Evolutionary conservation across 2,797 vertebrate species (phyloP), one percentile per base, ranked within the genome.

Genomic region (Percopsis omiscomaycus): DNA sequence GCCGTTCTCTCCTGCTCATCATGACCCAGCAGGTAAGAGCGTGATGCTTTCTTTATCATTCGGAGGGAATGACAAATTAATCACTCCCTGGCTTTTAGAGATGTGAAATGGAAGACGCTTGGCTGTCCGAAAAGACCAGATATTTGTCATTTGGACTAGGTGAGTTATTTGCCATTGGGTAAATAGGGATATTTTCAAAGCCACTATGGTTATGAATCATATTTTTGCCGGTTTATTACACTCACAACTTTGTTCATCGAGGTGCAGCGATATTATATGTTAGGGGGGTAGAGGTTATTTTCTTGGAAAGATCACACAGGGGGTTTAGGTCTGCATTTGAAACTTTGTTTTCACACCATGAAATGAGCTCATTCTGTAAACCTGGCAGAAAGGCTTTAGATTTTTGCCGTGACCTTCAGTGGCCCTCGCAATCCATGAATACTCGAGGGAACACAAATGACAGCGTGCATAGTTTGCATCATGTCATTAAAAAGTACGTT

Each of bases 1-100:
- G 86, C 47, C 68, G 66, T 68, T 71, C 82, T 66, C 85, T 96
- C 61, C 91, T 98, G 84, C 82, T 94, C 82, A 73, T 90, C 77
- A 91, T 91, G 71, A 85, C 82, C 59, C 90, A 93, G 45, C 93
- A 94, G 95, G 96, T 98, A 94, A 91, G 94, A 69, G 59, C 6
- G 51, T 14, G 45, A 32, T 11, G 13, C 45, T 79, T 32, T 28
- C 71, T 66, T 69, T 52, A 65, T 44, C 61, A 3, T 32, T 55
- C 3, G 32, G 56, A 61, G 51, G 27, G 12, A n/a, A 53, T 27
- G 27, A n/a, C 4, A 28, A 57, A 51, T 4, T 14, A 49, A 12
- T 15, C 32, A 15, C 16, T 65, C 27, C 30, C n/a, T 52, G 28
- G 13, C 3, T 30, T 55, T 5, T 9, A 37, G 10, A 44, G 15